A percentile compares a stretch with the other conserved stretches of the same genome.
phyloP scores from a whole-genome alignment of 2,888 invertebrate genomes.

The Pristionchus maxplancki region DNA sequence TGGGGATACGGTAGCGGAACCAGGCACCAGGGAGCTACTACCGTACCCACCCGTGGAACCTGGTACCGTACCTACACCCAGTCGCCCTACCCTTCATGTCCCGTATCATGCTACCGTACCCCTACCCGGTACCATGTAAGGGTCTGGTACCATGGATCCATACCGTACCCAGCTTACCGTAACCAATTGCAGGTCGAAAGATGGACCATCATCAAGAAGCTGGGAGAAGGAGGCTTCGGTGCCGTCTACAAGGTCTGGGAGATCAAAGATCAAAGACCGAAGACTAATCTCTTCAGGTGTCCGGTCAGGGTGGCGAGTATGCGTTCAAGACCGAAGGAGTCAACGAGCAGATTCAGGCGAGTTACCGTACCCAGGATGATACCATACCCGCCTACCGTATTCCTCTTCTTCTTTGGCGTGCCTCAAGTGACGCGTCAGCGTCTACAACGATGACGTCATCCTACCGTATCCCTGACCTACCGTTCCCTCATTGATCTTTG shows the following conservation, averaged over 20 bases:
- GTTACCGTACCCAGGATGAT: background rate
- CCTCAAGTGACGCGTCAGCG: background rate
- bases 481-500: background rate
- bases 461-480: background rate
- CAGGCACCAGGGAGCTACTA: too few relatives aligned
- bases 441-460: background rate
- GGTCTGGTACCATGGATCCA: background rate
- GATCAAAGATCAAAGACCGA: slow-evolving; percentile 4
- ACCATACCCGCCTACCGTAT: background rate
- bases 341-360: slow-evolving; percentile 67
- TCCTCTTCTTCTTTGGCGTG: background rate
- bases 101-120: background rate
- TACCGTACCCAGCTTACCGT: background rate
- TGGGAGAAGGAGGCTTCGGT: slow-evolving; percentile 73
- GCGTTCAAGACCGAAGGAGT: slow-evolving; percentile 72
- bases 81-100: background rate
- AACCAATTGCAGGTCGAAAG: slow-evolving; percentile 62
- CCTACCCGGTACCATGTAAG: background rate
- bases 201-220: slow-evolving; percentile 72
- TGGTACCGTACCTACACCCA: background rate
- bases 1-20: too few relatives aligned
- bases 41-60: too few relatives aligned
- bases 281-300: slow-evolving; percentile 27
- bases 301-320: slow-evolving; percentile 63
- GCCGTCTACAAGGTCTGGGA: slow-evolving; percentile 69